These are phyloP conservation scores for Tetramorium parvispinum DNA, from an alignment of 1,140 invertebrate species.

Conservation along the genomic window DNA sequence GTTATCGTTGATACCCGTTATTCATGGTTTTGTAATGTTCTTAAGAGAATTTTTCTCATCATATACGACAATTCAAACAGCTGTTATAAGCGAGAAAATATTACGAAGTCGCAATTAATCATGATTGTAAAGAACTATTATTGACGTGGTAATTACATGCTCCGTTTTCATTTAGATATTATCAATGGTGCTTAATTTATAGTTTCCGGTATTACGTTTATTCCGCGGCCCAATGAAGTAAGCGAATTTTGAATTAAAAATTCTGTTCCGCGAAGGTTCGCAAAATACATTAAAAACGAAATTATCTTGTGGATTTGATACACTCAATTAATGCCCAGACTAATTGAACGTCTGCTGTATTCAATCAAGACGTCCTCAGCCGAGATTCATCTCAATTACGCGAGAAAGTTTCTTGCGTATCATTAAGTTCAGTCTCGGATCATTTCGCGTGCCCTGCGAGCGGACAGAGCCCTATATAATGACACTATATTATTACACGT, in stretches of 20 bases:
- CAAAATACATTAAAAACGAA: neutral
- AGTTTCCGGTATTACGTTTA: neutral
- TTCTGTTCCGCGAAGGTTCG: neutral
- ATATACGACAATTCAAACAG: neutral
- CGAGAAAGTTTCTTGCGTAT: constrained; percentile 10
- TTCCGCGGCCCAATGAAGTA: neutral
- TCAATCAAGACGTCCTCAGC: constrained; percentile 23
- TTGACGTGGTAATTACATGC: neutral
- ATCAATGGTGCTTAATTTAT: neutral
- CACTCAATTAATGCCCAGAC: neutral
- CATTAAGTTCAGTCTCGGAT: constrained; percentile 23
- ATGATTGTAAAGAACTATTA: neutral
- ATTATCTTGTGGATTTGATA: neutral
- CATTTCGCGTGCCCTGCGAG: neutral
- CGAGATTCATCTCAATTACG: constrained; percentile 35
- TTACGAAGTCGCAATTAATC: neutral
- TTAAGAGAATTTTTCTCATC: neutral
- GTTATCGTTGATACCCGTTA: neutral
- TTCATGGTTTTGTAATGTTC: neutral
- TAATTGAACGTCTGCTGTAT: constrained; percentile 21
- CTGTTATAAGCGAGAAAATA: neutral
- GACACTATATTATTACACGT: neutral
- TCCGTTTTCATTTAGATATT: neutral
- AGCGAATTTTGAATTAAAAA: neutral
- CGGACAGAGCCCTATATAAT: neutral